Percentiles rank a stretch among this genome's conserved stretches.
phyloP scores from a whole-genome alignment of 2,797 vertebrate species.

The Moxostoma hubbsi region DNA sequence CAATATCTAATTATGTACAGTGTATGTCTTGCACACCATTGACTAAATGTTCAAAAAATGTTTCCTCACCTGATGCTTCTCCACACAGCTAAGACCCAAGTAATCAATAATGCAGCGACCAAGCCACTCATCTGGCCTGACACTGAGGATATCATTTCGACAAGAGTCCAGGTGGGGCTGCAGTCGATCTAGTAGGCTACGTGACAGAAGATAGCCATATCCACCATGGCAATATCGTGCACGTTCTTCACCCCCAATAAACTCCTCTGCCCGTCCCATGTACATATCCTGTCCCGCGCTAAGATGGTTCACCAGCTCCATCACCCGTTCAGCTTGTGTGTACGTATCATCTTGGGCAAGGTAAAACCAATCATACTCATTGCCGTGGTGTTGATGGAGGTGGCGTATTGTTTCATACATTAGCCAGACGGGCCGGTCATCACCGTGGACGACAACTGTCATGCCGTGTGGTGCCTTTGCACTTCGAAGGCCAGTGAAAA shows the following conservation, averaged over 20 bases:
- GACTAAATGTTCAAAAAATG: too few species aligned
- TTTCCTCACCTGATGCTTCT: conserved; percentile 86
- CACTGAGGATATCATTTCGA: conserved; percentile 94
- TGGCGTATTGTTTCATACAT: conserved; percentile 96
- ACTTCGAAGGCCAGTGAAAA: conserved; percentile 90
- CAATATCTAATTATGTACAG: too few species aligned
- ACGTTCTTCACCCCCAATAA: conserved; percentile 91
- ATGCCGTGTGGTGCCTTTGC: conserved; percentile 90
- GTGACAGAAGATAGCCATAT: conserved; percentile 93
- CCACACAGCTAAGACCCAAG: conserved; percentile 88
- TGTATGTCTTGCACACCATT: too few species aligned
- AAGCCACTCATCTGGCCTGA: conserved; percentile 95
- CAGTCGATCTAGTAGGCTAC: conserved; percentile 88
- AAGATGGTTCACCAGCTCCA: conserved; percentile 87
- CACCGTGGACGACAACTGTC: conserved; percentile 89
- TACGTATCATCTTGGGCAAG: conserved; percentile 95
- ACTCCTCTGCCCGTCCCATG: conserved; percentile 92
- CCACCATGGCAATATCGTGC: conserved; percentile 93
- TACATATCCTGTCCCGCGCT: conserved; percentile 92
- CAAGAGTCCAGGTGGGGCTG: conserved; percentile 91
- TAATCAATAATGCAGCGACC: conserved; percentile 97
- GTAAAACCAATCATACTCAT: conserved; percentile 96
- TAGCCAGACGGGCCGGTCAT: conserved; percentile 94
- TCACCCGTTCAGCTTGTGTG: conserved; percentile 87
- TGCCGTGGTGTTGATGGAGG: conserved; percentile 87